A percentile compares a stretch with the other conserved stretches of the same genome.
Evolutionary conservation across 1,140 invertebrate genomes (phyloP).

Genomic region (Dendroctonus valens): DNA sequence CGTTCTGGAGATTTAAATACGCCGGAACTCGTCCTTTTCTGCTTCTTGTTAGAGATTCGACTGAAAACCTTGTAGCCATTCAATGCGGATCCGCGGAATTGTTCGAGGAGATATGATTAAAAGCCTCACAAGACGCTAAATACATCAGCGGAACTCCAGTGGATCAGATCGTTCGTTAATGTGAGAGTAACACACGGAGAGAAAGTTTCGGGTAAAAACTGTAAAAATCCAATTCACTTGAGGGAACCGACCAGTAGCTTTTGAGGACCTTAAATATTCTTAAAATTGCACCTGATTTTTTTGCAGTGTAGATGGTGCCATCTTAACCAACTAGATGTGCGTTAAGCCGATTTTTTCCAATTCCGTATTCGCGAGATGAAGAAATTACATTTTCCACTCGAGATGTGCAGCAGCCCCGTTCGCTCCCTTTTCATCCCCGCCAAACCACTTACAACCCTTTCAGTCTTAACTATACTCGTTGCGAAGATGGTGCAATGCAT

Average conservation of each 20-base stretch:
- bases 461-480: slow-evolving; percentile 46
- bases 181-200: slow-evolving; percentile 18
- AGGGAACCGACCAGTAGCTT: background rate
- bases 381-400: slow-evolving; percentile 51
- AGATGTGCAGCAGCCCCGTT: slow-evolving; percentile 31
- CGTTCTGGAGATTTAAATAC: slow-evolving; percentile 27
- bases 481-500: slow-evolving; percentile 40
- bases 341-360: slow-evolving; percentile 32
- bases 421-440: slow-evolving; percentile 33
- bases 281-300: slow-evolving; percentile 3
- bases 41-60: slow-evolving; percentile 38
- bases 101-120: slow-evolving; percentile 47
- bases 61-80: slow-evolving; percentile 39
- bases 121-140: slow-evolving; percentile 45
- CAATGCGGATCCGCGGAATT: slow-evolving; percentile 39
- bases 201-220: background rate
- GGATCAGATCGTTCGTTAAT: slow-evolving; percentile 30
- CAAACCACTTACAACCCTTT: slow-evolving; percentile 49
- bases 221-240: background rate
- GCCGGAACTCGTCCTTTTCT: slow-evolving; percentile 32
- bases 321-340: slow-evolving; percentile 31
- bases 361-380: slow-evolving; percentile 46
- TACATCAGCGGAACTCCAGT: slow-evolving; percentile 42
- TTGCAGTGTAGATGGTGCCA: slow-evolving; percentile 19
- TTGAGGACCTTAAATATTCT: too few relatives aligned